Evolutionary conservation across 1,140 invertebrate species (phyloP).

Genomic region (Phocides pigmalion): DNA sequence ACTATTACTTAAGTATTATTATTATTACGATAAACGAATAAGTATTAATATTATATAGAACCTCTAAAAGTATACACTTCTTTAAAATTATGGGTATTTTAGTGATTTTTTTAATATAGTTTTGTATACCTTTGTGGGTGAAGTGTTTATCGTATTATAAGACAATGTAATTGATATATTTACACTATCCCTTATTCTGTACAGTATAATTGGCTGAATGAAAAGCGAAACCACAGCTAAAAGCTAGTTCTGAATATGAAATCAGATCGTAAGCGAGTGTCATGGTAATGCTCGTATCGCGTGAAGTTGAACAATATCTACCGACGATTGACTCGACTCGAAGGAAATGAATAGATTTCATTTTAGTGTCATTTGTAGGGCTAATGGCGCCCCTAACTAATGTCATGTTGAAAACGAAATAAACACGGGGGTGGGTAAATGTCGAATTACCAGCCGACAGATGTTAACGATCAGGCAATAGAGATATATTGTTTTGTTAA

Average conservation of each 20-base stretch:
- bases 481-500: slow-evolving; percentile 34
- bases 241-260: slow-evolving; percentile 6
- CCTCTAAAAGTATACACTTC: too few species aligned
- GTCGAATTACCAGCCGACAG: slow-evolving; percentile 59
- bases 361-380: slow-evolving; percentile 82
- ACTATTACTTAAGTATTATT: too few species aligned
- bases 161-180: too few species aligned
- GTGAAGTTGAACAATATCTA: slow-evolving; percentile 78
- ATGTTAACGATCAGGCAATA: slow-evolving; percentile 55
- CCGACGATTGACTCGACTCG: slow-evolving; percentile 69
- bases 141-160: too few species aligned
- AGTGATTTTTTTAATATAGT: too few species aligned
- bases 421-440: slow-evolving; percentile 49
- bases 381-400: slow-evolving; percentile 76
- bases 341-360: slow-evolving; percentile 83
- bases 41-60: too few species aligned
- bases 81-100: too few species aligned
- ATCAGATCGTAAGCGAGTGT: slow-evolving; percentile 51
- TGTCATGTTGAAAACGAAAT: slow-evolving; percentile 60
- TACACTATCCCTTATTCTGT: too few species aligned
- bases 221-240: slow-evolving; percentile 1
- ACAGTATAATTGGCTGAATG: background rate
- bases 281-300: slow-evolving; percentile 73
- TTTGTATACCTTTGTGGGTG: too few species aligned
- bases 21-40: too few species aligned